These are phyloP conservation scores for Hesperophylax magnus DNA, from an alignment of 1,140 invertebrate genomes.

Conservation along the genomic window DNA sequence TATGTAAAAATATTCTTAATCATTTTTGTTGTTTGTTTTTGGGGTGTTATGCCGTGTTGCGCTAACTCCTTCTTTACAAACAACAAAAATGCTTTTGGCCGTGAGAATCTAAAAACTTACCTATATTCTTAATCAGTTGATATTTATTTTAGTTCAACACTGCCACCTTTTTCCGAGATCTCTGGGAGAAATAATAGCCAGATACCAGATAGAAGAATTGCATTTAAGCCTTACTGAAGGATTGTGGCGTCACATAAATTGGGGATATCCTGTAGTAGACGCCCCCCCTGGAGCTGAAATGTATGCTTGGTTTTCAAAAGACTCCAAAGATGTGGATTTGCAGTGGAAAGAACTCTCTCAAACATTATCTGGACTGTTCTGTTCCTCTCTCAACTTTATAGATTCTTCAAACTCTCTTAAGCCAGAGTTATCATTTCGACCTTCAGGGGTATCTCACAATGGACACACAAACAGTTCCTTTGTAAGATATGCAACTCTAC, in stretches of 20 bases:
- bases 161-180: conserved; percentile 91
- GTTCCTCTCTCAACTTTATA: conserved; percentile 97
- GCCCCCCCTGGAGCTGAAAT: conserved; percentile 94
- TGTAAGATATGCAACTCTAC: conserved; percentile 89
- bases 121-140: background rate
- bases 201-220: conserved; percentile 90
- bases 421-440: conserved; percentile 87
- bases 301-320: conserved; percentile 88
- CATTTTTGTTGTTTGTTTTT: no score
- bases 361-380: conserved; percentile 93
- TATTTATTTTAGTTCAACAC: conserved; percentile 78
- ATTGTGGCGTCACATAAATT: conserved; percentile 91
- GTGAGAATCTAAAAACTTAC: no score
- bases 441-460: conserved; percentile 76
- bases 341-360: conserved; percentile 92
- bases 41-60: no score
- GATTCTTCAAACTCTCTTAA: conserved; percentile 89
- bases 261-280: conserved; percentile 92
- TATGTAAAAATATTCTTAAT: background rate
- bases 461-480: conserved; percentile 72
- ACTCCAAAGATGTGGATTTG: conserved; percentile 76
- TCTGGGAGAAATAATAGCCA: conserved; percentile 89
- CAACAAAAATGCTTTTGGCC: no score
- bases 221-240: conserved; percentile 94
- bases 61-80: no score